Base-by-base conservation (phyloP, 2,888 invertebrate species). In the Thera obeliscata region DNA sequence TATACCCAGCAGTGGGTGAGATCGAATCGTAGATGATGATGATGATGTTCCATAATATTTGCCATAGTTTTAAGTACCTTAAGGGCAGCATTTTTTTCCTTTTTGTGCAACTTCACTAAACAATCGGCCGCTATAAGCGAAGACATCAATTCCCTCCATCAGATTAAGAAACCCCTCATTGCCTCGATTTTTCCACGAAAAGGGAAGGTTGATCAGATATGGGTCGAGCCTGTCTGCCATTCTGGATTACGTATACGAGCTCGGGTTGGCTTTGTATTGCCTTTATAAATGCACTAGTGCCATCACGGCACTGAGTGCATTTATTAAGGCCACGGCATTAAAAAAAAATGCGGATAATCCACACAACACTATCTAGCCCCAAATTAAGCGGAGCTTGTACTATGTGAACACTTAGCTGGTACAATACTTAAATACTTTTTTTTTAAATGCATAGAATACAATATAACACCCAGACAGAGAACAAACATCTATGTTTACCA, bases 221-320 rank as follows among this genome's bases (percentile, higher is more conserved):
- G 64, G 64, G 55, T 61, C 61, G 50, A 36, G 56, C 50, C 58
- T 61, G 68, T 61, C 64, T 36, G 35, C 49, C 61, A 65, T 62
- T 62, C 56, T 11, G 68, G 68, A 62, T 69, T 69, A 69, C 58
- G 48, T 41, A n/a, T 54, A 61, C 55, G 35, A 56, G 49, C 46
- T 52, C 35, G 46, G 64, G 61, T 58, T 65, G 58, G 49, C 56
- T 50, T 56, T 3, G n/a, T 11, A 48, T 48, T 55, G 55, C 48
- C 61, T 48, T 48, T 48, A 1, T 2, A 55, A 35, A 36, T 61
- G 43, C 22, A 52, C 11, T 43, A 33, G 52, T 43, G 22, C 43
- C n/a, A 1, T 9, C 6, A 41, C 7, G 41, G 41, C 7, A 41
- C 3, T 38, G 4, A n/a, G n/a, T n/a, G 36, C 36, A 33, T 43